Conservation (phyloP, 2,113 vertebrate genomes). For the Stegostoma tigrinum region DNA sequence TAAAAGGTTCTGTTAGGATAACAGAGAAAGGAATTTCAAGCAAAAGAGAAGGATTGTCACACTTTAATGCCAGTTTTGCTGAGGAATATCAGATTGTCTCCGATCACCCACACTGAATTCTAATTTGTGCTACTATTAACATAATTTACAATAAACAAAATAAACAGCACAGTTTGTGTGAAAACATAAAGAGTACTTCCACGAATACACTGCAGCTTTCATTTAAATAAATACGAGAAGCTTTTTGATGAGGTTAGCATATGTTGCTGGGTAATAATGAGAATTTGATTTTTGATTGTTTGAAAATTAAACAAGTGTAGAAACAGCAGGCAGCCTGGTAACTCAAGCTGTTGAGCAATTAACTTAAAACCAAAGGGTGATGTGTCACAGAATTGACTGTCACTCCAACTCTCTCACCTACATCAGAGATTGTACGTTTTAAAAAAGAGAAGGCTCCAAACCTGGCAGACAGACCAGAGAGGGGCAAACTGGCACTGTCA, state of each 20-base stretch:
- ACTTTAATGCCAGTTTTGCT: neutral
- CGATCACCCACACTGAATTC: neutral
- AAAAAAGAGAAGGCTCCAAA: neutral
- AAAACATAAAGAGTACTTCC: constrained; percentile 21
- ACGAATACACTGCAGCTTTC: neutral
- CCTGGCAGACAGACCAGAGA: neutral
- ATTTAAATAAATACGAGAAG: constrained; percentile 34
- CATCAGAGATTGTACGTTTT: neutral
- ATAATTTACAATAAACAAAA: constrained; percentile 24
- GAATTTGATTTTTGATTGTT: constrained; percentile 37
- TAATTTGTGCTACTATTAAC: neutral
- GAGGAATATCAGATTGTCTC: neutral
- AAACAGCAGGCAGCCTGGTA: neutral
- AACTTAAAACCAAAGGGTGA: constrained; percentile 2
- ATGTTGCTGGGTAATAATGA: constrained; percentile 36
- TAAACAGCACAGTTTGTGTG: constrained; percentile 16
- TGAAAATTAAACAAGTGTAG: constrained; percentile 26
- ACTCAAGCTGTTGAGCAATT: constrained; percentile 22
- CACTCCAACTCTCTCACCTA: neutral
- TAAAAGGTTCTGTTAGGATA: neutral
- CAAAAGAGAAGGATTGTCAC: neutral
- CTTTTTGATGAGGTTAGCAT: constrained; percentile 34
- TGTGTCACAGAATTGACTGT: neutral
- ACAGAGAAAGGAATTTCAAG: neutral
- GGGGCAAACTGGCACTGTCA: neutral